Conservation (phyloP, 2,113 vertebrate species). For the Dissostichus mawsoni region DNA sequence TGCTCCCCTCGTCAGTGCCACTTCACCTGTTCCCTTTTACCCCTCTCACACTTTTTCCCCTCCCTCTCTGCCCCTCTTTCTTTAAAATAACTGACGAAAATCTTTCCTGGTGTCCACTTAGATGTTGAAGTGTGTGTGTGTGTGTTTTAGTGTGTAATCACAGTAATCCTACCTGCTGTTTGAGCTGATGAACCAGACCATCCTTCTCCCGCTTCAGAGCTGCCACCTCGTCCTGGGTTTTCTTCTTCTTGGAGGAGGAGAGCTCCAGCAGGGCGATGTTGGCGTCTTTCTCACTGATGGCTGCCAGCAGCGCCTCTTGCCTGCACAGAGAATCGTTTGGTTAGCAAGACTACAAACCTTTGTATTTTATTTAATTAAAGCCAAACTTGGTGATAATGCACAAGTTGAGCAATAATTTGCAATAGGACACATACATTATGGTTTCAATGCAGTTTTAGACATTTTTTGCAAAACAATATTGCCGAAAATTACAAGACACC, state of each 20-base stretch:
- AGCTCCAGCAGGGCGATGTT: slow-evolving; percentile 97
- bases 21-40: slow-evolving; percentile 52
- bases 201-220: slow-evolving; percentile 96
- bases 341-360: neutral
- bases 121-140: slow-evolving; percentile 1
- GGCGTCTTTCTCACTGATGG: slow-evolving; percentile 98
- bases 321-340: slow-evolving; percentile 73
- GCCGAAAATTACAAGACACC: neutral
- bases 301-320: slow-evolving; percentile 97
- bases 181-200: slow-evolving; percentile 95
- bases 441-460: neutral
- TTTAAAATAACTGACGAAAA: slow-evolving; percentile 2
- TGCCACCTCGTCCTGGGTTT: slow-evolving; percentile 97
- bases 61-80: neutral
- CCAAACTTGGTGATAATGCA: neutral
- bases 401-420: too few relatives aligned
- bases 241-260: slow-evolving; percentile 97
- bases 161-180: slow-evolving; percentile 90
- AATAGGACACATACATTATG: neutral
- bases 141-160: neutral
- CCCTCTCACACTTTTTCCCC: neutral
- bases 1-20: slow-evolving; percentile 59
- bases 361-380: neutral
- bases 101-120: neutral
- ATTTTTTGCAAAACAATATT: neutral